These are phyloP conservation scores for Clytia hemisphaerica DNA, from an alignment of 30 jellyfish, hydroid and myxozoan genomes.

Conservation along the genomic window DNA sequence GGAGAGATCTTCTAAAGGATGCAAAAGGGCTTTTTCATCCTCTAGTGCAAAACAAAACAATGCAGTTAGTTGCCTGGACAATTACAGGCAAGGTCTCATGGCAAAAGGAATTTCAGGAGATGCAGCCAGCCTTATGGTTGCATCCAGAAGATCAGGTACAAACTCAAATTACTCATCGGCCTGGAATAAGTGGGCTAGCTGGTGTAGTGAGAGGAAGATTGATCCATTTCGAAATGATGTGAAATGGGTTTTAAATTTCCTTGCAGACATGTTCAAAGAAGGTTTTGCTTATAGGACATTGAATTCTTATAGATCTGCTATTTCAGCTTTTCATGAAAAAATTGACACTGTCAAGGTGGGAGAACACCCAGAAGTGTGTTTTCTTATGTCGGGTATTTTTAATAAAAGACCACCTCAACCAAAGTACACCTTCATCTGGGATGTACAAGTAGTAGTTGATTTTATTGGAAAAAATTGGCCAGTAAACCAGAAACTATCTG, in stretches of 20 bases:
- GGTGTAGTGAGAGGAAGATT: conserved; percentile 32
- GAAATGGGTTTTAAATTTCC: conserved; percentile 13
- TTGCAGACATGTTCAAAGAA: conserved; percentile 4
- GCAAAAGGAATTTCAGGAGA: conserved; percentile 17
- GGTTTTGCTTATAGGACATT: conserved; percentile 8
- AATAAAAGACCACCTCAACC: conserved; percentile 27
- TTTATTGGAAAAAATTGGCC: neutral
- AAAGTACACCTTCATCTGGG: conserved; percentile 4
- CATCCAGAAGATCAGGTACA: conserved; percentile 38
- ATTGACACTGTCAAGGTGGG: neutral
- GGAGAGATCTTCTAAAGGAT: conserved; percentile 2
- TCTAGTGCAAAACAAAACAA: conserved; percentile 18
- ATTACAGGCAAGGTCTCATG: conserved; percentile 10
- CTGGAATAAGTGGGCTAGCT: conserved; percentile 46
- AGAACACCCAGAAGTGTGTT: conserved; percentile 11
- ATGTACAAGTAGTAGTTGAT: conserved; percentile 2
- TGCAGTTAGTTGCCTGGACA: conserved; percentile 16
- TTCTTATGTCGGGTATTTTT: conserved; percentile 5
- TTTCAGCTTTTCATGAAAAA: neutral
- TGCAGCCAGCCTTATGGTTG: conserved; percentile 21
- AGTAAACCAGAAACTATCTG: neutral
- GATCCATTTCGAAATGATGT: conserved; percentile 30
- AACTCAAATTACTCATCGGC: conserved; percentile 24
- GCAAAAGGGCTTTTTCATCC: conserved; percentile 16
- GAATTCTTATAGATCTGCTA: too few relatives aligned